A percentile compares a stretch with the other conserved stretches of the same genome.
These are phyloP conservation scores for Tortrix viridana DNA, from an alignment of 2,888 invertebrate genomes.

Conservation along the genomic window DNA sequence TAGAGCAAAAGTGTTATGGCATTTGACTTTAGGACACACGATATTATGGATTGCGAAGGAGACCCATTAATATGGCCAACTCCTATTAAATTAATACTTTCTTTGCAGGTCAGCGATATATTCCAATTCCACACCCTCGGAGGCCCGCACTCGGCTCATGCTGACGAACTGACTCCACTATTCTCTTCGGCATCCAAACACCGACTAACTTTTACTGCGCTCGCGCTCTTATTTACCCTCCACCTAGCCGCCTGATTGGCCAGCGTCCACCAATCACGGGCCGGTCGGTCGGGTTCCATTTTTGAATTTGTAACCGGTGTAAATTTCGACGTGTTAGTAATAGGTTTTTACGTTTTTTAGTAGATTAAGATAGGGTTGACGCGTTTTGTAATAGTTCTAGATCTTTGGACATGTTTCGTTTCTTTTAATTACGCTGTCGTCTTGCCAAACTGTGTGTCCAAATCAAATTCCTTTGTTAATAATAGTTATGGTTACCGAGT, in stretches of 20 bases:
- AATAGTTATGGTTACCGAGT: no score
- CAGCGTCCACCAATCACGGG: conserved; percentile 42
- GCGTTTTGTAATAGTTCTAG: neutral
- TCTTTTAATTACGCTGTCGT: no score
- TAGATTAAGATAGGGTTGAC: neutral
- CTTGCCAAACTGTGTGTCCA: no score
- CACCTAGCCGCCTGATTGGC: conserved; percentile 48
- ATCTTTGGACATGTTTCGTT: no score
- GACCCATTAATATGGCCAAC: neutral
- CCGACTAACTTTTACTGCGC: conserved; percentile 45
- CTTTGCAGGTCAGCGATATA: conserved; percentile 87
- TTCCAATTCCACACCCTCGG: conserved; percentile 89
- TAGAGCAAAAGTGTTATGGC: no score
- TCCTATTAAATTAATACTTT: neutral
- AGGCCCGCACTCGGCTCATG: conserved; percentile 78
- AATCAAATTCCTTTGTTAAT: no score
- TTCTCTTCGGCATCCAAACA: conserved; percentile 57
- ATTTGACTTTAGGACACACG: no score
- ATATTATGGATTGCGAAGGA: no score
- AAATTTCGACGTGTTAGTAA: conserved; percentile 21
- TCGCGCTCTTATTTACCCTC: conserved; percentile 55
- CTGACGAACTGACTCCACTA: conserved; percentile 73
- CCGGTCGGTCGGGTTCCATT: conserved; percentile 14
- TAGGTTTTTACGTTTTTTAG: conserved; percentile 26
- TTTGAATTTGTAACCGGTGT: conserved; percentile 35